Conservation (phyloP, 2,888 invertebrate genomes). For the Glaucopsyche alexis region DNA sequence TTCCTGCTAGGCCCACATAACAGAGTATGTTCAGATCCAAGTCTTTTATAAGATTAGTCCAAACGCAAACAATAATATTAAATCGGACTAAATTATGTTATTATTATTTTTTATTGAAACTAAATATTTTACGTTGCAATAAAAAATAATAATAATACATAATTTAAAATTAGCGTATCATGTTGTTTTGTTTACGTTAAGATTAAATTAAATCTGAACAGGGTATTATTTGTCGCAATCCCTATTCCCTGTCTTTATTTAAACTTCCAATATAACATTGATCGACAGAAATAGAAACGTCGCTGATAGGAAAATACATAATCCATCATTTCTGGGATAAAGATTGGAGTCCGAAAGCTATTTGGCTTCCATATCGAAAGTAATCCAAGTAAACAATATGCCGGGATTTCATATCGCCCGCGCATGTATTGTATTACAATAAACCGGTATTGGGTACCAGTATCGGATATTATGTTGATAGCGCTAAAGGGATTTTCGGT, state of each 20-base stretch:
- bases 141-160: too few species aligned
- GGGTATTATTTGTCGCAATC: not conserved
- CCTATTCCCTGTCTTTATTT: not conserved
- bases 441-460: not conserved
- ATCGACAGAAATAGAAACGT: not conserved
- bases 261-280: not conserved
- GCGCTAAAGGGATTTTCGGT: not conserved
- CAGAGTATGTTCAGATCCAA: too few species aligned
- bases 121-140: too few species aligned
- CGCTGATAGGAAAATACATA: conserved; percentile 7
- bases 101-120: too few species aligned
- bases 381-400: conserved; percentile 9
- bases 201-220: not conserved
- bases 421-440: conserved; percentile 7
- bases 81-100: too few species aligned
- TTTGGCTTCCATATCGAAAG: conserved; percentile 22
- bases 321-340: not conserved
- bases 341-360: conserved; percentile 13
- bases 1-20: too few species aligned
- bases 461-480: not conserved
- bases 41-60: too few species aligned
- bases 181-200: too few species aligned
- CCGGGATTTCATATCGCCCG: not conserved
- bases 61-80: too few species aligned
- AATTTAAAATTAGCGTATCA: too few species aligned